These are phyloP conservation scores for Orgyia antiqua DNA, from an alignment of 2,888 invertebrate species.

Conservation along the genomic window DNA sequence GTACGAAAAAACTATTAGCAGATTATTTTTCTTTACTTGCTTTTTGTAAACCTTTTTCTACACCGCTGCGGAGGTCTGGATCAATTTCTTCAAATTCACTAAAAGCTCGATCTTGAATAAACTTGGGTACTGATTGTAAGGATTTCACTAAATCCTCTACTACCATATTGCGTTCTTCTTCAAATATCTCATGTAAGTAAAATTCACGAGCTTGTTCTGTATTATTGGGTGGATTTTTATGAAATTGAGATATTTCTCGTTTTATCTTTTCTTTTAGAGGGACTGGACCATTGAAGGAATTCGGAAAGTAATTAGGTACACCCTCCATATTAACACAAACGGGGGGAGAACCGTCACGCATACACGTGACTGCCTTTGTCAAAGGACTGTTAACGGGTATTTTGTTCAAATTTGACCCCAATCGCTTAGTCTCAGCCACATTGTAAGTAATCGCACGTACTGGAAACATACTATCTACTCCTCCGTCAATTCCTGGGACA, in stretches of 20 bases:
- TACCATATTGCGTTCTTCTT: slow-evolving; percentile 84
- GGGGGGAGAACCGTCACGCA: slow-evolving; percentile 90
- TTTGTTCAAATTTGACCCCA: slow-evolving; percentile 93
- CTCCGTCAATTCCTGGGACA: slow-evolving; percentile 93
- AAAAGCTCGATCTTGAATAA: neutral
- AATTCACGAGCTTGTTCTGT: slow-evolving; percentile 88
- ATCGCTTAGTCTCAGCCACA: slow-evolving; percentile 89
- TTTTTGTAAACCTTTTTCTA: neutral
- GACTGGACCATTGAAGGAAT: slow-evolving; percentile 92
- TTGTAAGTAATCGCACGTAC: slow-evolving; percentile 90
- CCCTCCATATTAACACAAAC: slow-evolving; percentile 88
- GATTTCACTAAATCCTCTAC: slow-evolving; percentile 82
- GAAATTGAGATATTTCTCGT: slow-evolving; percentile 68
- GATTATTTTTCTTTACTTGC: neutral
- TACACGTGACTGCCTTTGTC: slow-evolving; percentile 84
- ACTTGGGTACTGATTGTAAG: neutral
- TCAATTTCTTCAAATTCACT: neutral
- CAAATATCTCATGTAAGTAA: slow-evolving; percentile 85
- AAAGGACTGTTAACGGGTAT: slow-evolving; percentile 95
- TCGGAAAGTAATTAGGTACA: slow-evolving; percentile 96
- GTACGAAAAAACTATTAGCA: too few species aligned
- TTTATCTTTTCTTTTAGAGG: slow-evolving; percentile 78
- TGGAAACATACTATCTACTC: slow-evolving; percentile 93
- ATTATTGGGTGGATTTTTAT: slow-evolving; percentile 89
- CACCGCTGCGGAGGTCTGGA: neutral